Evolutionary conservation across 2,888 invertebrate genomes (phyloP), one percentile per base, ranked within the genome.

Genomic region (Dasysyrphus albostriatus): DNA sequence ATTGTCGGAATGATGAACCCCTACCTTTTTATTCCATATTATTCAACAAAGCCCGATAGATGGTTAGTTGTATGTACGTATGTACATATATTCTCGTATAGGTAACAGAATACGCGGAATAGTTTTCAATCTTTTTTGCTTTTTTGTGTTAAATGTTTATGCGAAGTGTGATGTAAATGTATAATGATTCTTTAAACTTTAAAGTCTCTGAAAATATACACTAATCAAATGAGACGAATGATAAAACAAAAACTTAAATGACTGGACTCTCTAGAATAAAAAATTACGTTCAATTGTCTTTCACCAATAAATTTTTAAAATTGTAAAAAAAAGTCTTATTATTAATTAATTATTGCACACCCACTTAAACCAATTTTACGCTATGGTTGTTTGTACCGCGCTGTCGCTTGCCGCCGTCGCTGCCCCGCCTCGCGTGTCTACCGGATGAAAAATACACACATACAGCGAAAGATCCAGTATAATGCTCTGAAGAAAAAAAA

Each of bases 321-420:
- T 49, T 4, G 5, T 51, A 19, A 9, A 16, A 49, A 10, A 49
- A 47, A 39, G 10, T 7, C 10, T 12, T 29, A 7, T 29, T 54
- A 24, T 54, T 54, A 54, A 24, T 54, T 54, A 54, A 29, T 29
- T 54, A 29, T 29, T 54, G 29, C 24, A 14, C 29, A 54, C 51
- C 51, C 51, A 51, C 51, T 12, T 54, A 54, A 54, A 29, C 14
- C 8, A 47, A 16, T 47, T 47, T 16, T 9, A 8, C 44, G n/a
- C 7, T 24, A 6, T 54, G 14, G 12, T 54, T 54, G 12, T 54
- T 51, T 51, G 10, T 12, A 3, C 16, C 3, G 16, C 16, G 9
- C 10, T 19, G 16, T 0, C 44, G 0, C 7, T n/a, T n/a, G 44
- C 44, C 24, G 24, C 24, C 24, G 24, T 24, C 3, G 24, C 24